Base-by-base conservation (phyloP, 2,797 vertebrate species). In the Pteropus rufus region DNA sequence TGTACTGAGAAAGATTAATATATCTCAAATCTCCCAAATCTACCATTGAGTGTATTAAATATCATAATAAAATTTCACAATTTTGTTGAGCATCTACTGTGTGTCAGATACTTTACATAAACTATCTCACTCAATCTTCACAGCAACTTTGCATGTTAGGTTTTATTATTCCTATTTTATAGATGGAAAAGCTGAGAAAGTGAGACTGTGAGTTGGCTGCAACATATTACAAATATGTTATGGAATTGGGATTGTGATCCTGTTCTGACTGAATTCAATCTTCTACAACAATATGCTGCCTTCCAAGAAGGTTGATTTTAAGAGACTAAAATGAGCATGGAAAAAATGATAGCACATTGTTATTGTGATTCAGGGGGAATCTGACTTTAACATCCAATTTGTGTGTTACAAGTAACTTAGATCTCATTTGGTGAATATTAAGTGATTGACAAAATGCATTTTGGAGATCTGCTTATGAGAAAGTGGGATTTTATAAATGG, bases 401-500 rank as follows among this genome's bases (percentile, higher is more conserved):
- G 29, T 67, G 44, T 83, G 65, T 65, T 82, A 34, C 39, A 67
- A 73, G 14, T 60, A 75, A 65, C 21, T 72, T 97, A 95, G 81
- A 84, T 97, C 73, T 97, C 79, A 93, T 92, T 96, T 97, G 82
- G 93, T 93, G 82, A 97, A 96, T 97, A 96, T 80, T 96, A 97
- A 98, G 89, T 93, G 85, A 87, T 67, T 94, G 36, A 95, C 77
- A 58, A 96, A 97, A 95, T 91, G 65, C 58, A 83, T 88, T 97
- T 96, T 88, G 19, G 95, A 97, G 94, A 96, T 80, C n/a, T 65
- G 77, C 21, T 69, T 83, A 81, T 92, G 73, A 80, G 65, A 73
- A 73, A 49, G 56, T 80, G 19, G 18, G n/a, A 65, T 89, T 93
- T 83, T 82, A 58, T 52, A 82, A 92, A 3, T 86, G 64, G 31